Evolutionary conservation across 2,113 vertebrate genomes (phyloP).

Genomic region (Mustela lutreola): DNA sequence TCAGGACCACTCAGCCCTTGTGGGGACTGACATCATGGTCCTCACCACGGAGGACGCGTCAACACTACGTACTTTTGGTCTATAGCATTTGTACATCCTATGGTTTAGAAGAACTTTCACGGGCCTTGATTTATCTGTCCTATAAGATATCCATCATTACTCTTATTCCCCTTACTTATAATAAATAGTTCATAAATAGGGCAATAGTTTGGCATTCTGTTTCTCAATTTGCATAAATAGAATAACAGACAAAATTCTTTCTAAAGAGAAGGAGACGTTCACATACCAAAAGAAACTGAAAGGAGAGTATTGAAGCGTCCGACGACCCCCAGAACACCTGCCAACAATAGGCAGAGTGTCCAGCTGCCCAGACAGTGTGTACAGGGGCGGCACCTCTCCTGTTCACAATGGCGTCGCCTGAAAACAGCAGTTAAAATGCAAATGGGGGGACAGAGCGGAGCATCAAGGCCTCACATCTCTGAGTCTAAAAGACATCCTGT

Average conservation of each 20-base stretch:
- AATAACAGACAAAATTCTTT: not conserved
- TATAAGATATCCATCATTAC: fast-evolving
- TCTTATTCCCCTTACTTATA: not conserved
- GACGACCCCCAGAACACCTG: not conserved
- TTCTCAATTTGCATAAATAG: not conserved
- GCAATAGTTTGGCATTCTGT: not conserved
- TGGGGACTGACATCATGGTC: not conserved
- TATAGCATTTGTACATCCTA: fast-evolving
- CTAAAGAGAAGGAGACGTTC: not conserved
- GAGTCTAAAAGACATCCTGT: constrained; percentile 20
- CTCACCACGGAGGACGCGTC: fast-evolving
- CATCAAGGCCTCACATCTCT: not conserved
- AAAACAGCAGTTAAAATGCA: constrained; percentile 57
- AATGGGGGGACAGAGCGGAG: not conserved
- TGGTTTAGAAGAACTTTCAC: not conserved
- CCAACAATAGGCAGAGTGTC: not conserved
- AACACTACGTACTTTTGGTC: fast-evolving
- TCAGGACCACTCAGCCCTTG: not conserved
- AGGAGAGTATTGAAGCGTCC: fast-evolving
- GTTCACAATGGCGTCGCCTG: constrained; percentile 19
- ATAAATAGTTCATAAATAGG: not conserved
- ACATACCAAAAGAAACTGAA: not conserved
- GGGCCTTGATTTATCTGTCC: not conserved
- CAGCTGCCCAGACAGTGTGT: not conserved
- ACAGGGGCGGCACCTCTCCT: not conserved